Conservation (phyloP, 1,140 invertebrate species). For the Heliconius himera region DNA sequence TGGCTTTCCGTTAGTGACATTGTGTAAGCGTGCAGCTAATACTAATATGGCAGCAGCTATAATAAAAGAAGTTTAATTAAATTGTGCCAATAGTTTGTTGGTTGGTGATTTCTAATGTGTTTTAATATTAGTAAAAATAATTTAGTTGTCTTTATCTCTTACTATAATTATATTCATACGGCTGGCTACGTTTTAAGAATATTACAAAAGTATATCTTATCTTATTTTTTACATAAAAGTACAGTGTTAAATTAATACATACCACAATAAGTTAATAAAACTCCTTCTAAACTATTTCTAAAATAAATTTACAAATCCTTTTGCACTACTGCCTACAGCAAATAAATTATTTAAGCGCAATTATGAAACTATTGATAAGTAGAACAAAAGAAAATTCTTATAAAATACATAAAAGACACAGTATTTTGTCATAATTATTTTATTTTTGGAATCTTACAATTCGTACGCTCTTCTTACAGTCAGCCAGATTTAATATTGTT, state of each 20-base stretch:
- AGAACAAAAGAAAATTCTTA: constrained; percentile 23
- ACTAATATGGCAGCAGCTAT: constrained; percentile 42
- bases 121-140: not conserved
- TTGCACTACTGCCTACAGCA: constrained; percentile 5
- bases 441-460: constrained; percentile 53
- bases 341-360: constrained; percentile 28
- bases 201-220: not conserved
- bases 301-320: constrained; percentile 4
- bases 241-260: not conserved
- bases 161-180: not conserved
- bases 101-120: not conserved
- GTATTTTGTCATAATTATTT: constrained; percentile 49
- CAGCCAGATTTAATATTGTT: constrained; percentile 36
- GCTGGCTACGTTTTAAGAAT: not conserved
- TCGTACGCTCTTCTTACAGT: constrained; percentile 17
- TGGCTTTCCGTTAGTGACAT: constrained; percentile 62
- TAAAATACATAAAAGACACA: constrained; percentile 22
- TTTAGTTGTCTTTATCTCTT: not conserved
- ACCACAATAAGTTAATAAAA: constrained; percentile 13
- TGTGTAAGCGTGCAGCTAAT: constrained; percentile 58
- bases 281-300: constrained; percentile 11
- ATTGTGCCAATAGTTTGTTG: not conserved
- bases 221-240: not conserved
- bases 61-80: constrained; percentile 41
- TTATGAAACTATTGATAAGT: constrained; percentile 29